Evolutionary conservation across 2,113 vertebrate genomes (phyloP), one percentile per base, ranked within the genome.

Genomic region (Amia ocellicauda): DNA sequence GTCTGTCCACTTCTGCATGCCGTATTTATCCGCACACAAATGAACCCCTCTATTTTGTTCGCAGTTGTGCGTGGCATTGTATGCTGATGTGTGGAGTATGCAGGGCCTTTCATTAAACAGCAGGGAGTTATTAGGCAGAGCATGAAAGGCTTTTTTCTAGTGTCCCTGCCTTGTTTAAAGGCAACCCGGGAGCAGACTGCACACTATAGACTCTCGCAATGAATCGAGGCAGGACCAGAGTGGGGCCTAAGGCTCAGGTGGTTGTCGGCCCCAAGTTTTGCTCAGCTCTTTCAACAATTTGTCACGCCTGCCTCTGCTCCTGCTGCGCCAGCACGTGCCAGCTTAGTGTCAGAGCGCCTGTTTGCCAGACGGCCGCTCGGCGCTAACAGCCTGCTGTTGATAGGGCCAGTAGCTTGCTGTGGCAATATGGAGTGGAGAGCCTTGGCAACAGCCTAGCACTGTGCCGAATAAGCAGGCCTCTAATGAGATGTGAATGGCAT

Each of bases 241-340:
- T 27, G 74, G 54, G 80, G 81, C 82, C 60, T 31, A 66, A 88
- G 91, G 92, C 94, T 96, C 95, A 98, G 96, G 95, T 98, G 95
- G 90, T 78, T 84, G 79, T 83, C 92, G 86, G 86, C 83, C 86
- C 74, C 67, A 74, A 86, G 91, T 93, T 86, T 84, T 84, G 86
- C 86, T 74, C 80, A 83, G 86, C 88, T 87, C 88, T 95, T 94
- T 93, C 85, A 96, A 88, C 87, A 74, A 94, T 98, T 94, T 91
- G 95, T 97, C 96, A 97, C 90, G 93, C 83, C 86, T 75, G 77
- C 77, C 83, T 79, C 89, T 69, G 87, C 84, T 85, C 93, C 93
- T 83, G 91, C 92, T 94, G 95, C 88, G 93, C 86, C 86, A 90
- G 91, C 94, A 95, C 94, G 94, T 95, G 94, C 94, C 92, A 83